Evolutionary conservation across 1,140 invertebrate genomes (phyloP), one percentile per base, ranked within the genome.

Genomic region (Nixonia krombeini): DNA sequence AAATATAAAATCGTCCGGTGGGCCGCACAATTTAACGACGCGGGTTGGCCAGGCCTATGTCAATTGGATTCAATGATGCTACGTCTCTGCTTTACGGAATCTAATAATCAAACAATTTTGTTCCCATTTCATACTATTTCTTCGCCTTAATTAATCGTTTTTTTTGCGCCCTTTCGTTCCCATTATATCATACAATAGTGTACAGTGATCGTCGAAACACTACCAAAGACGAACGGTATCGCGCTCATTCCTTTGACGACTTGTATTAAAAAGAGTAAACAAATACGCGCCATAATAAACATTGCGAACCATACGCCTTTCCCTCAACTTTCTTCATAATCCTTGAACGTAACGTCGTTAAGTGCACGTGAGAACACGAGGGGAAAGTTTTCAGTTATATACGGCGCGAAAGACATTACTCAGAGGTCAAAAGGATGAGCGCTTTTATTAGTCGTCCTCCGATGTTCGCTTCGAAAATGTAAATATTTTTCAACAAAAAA

Each of bases 391-490:
- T 55, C 25, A 57, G 35, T 42, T 47, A 28, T 44, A 35, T 62
- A 13, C n/a, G n/a, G 31, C 31, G 28, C 38, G 42, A 53, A 47
- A 49, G 40, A 64, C 53, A 69, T 72, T 72, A 72, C 65, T 72
- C 70, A 72, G 46, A 68, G 40, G 46, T 38, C 29, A 25, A 51
- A 28, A 49, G 52, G 51, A 66, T 50, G 56, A 70, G 61, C 61
- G 70, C 66, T 67, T 72, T 70, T 70, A 69, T 62, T 61, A 70
- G 66, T 58, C 47, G 53, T 65, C 61, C 46, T 38, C 35, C 31
- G 38, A 21, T 52, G 51, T 35, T 21, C 23, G 17, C 17, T 4
- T 50, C 49, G 46, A 47, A 57, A 57, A 33, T 46, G 45, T 35
- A 57, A 23, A 25, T 38, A 1, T 23, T 49, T 45, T 57, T 42